These are phyloP conservation scores for Zaprionus ghesquierei DNA, from an alignment of 1,140 invertebrate species.

Conservation along the genomic window DNA sequence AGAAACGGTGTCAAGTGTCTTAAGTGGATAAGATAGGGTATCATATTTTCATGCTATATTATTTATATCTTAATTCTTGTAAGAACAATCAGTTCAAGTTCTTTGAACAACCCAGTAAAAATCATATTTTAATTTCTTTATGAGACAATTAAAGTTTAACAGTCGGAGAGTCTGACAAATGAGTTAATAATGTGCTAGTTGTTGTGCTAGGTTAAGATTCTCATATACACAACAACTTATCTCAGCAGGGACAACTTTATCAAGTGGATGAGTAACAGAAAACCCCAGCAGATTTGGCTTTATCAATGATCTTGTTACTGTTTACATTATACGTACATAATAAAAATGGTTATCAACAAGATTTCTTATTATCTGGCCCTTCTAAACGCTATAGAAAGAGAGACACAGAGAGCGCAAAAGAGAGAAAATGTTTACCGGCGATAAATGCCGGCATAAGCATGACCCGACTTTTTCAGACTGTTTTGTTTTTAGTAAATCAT, in stretches of 20 bases:
- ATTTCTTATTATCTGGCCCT: neutral
- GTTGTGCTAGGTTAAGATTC: neutral
- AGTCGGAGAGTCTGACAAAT: neutral
- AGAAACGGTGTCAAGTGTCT: no score
- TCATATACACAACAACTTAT: neutral
- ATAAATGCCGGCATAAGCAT: neutral
- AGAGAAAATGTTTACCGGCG: neutral
- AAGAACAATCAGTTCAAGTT: no score
- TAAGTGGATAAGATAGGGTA: no score
- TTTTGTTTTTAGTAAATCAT: neutral
- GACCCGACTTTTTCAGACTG: neutral
- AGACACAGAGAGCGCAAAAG: neutral
- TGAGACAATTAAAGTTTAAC: neutral
- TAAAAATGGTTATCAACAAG: neutral
- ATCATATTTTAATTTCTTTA: no score
- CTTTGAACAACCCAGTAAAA: no score
- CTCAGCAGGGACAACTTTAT: neutral
- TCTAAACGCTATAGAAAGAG: neutral
- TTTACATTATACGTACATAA: neutral
- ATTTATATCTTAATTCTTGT: no score
- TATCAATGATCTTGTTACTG: neutral
- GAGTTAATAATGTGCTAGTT: neutral
- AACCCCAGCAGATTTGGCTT: neutral
- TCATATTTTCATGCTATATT: no score
- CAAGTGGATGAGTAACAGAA: no score